A percentile compares a stretch with the other conserved stretches of the same genome.
Conservation (phyloP, 2,797 vertebrate genomes). For the Liasis olivaceus region DNA sequence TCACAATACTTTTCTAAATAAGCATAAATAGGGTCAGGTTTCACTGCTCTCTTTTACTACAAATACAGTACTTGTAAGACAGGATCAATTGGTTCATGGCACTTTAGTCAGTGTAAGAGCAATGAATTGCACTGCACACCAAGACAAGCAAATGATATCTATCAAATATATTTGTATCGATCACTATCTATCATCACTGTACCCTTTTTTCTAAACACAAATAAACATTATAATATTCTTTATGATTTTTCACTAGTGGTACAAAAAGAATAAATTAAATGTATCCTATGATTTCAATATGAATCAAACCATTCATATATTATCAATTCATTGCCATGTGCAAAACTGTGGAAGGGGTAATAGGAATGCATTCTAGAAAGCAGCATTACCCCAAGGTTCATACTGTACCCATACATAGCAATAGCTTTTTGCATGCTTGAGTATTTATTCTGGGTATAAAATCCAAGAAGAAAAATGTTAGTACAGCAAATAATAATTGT, state of each 20-base stretch:
- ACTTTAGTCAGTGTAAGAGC: neutral
- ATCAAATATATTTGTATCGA: neutral
- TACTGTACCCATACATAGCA: neutral
- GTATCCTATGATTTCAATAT: neutral
- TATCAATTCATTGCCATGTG: neutral
- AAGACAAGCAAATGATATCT: neutral
- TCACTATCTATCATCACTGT: neutral
- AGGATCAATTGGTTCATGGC: neutral
- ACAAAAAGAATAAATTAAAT: neutral
- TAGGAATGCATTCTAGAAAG: neutral
- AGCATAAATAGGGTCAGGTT: neutral
- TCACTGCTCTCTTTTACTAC: neutral
- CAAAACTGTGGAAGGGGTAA: neutral
- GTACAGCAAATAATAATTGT: neutral
- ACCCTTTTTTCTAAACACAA: neutral
- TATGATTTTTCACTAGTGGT: neutral
- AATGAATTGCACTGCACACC: neutral
- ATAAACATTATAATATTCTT: neutral
- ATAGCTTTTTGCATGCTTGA: neutral
- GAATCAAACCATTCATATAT: neutral
- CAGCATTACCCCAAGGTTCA: neutral
- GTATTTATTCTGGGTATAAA: neutral
- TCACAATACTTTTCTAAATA: neutral
- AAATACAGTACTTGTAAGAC: neutral
- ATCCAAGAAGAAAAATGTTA: neutral